Evolutionary conservation across 2,888 invertebrate genomes (phyloP).

Genomic region (Thumatha senex): DNA sequence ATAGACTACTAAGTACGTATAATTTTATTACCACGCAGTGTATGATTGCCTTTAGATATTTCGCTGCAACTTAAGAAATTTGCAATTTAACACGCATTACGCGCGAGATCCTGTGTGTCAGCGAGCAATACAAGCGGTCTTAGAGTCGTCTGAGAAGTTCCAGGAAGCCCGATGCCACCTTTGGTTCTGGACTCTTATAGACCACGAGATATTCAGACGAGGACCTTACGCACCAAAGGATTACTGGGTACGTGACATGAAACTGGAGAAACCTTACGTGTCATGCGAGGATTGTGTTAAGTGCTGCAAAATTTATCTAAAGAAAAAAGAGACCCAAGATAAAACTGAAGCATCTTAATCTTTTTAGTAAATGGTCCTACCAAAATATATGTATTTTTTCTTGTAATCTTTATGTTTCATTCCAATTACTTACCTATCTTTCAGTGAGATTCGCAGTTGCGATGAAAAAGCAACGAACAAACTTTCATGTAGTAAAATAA

Average conservation of each 20-base stretch:
- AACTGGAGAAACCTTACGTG: constrained; percentile 24
- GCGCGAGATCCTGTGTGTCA: constrained; percentile 55
- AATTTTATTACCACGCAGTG: not conserved
- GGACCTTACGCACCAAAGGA: constrained; percentile 48
- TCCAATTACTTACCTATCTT: too few relatives aligned
- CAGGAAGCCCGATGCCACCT: constrained; percentile 51
- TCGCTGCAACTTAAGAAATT: constrained; percentile 63
- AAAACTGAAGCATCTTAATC: too few relatives aligned
- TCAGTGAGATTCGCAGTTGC: too few relatives aligned
- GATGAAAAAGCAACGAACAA: too few relatives aligned
- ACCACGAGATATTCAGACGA: constrained; percentile 52
- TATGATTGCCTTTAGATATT: constrained; percentile 9
- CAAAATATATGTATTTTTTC: too few relatives aligned
- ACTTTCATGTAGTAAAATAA: too few relatives aligned
- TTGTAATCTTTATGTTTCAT: too few relatives aligned
- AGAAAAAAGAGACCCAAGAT: not conserved
- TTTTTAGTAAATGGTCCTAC: too few relatives aligned
- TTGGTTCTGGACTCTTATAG: constrained; percentile 56
- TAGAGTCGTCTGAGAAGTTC: constrained; percentile 49
- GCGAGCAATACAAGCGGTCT: constrained; percentile 59
- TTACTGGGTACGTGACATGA: constrained; percentile 46
- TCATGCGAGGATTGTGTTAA: constrained; percentile 36
- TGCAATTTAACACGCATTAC: constrained; percentile 56
- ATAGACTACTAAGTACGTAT: too few relatives aligned
- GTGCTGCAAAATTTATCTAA: constrained; percentile 41